A percentile compares a stretch with the other conserved stretches of the same genome.
Evolutionary conservation across 2,888 invertebrate species (phyloP).

Genomic region (Sinelater perroti): DNA sequence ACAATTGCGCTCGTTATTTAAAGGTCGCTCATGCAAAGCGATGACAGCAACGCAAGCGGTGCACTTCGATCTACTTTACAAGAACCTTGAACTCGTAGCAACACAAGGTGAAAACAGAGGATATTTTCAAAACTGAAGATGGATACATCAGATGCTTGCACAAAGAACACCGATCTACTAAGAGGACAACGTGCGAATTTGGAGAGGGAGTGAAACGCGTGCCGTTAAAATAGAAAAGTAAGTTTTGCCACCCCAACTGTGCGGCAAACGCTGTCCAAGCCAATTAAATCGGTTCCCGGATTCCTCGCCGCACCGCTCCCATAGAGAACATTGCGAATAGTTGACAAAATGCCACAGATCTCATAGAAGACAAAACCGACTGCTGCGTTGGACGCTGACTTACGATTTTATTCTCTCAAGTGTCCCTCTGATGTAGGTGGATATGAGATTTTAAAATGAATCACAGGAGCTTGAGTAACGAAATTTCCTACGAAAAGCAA

Average conservation of each 20-base stretch:
- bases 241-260: slow-evolving; percentile 34
- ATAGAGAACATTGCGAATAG: slow-evolving; percentile 47
- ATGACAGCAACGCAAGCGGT: no score
- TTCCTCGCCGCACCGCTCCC: slow-evolving; percentile 40
- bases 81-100: no score
- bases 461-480: background rate
- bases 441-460: slow-evolving; percentile 2
- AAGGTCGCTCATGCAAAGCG: no score
- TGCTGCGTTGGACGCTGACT: slow-evolving; percentile 1
- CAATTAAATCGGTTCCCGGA: background rate
- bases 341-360: slow-evolving; percentile 53
- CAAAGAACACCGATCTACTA: slow-evolving; percentile 30
- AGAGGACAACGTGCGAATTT: slow-evolving; percentile 26
- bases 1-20: slow-evolving; percentile 25
- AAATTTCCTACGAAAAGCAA: background rate
- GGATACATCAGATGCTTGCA: slow-evolving; percentile 17
- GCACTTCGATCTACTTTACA: no score
- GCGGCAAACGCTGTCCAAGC: slow-evolving; percentile 24
- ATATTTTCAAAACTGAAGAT: slow-evolving; percentile 17
- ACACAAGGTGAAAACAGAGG: no score
- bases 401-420: background rate
- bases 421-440: slow-evolving; percentile 3
- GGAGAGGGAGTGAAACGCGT: slow-evolving; percentile 33
- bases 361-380: slow-evolving; percentile 7
- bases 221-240: slow-evolving; percentile 54